These are phyloP conservation scores for Anarhynchus alexandrinus DNA, from an alignment of 2,113 vertebrate genomes.

Conservation along the genomic window DNA sequence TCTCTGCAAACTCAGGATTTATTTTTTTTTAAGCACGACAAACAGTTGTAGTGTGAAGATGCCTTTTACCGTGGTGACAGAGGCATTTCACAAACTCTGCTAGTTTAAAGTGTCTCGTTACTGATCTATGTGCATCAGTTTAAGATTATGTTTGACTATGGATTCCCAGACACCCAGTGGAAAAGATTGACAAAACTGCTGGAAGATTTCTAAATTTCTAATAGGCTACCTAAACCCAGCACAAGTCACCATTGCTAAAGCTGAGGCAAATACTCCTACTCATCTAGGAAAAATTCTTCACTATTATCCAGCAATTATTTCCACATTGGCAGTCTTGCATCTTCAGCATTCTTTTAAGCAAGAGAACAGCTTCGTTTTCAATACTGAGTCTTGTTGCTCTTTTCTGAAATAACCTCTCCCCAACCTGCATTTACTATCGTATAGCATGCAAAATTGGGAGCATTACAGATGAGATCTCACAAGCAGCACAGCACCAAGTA, in stretches of 20 bases:
- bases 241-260: neutral
- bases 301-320: neutral
- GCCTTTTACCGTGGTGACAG: neutral
- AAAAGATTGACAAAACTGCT: neutral
- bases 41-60: neutral
- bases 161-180: neutral
- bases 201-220: neutral
- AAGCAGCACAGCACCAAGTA: slow-evolving; percentile 17
- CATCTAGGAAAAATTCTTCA: neutral
- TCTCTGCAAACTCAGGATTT: neutral
- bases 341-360: neutral
- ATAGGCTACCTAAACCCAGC: neutral
- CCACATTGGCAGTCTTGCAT: neutral
- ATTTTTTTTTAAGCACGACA: neutral
- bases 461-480: neutral
- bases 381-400: neutral
- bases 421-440: neutral
- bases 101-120: neutral
- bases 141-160: neutral
- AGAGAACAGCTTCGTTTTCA: neutral
- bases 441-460: neutral
- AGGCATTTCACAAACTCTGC: neutral
- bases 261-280: neutral
- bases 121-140: neutral
- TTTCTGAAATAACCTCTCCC: neutral